phyloP scores from a whole-genome alignment of 2,888 invertebrate genomes.

The Plagodis dolabraria region DNA sequence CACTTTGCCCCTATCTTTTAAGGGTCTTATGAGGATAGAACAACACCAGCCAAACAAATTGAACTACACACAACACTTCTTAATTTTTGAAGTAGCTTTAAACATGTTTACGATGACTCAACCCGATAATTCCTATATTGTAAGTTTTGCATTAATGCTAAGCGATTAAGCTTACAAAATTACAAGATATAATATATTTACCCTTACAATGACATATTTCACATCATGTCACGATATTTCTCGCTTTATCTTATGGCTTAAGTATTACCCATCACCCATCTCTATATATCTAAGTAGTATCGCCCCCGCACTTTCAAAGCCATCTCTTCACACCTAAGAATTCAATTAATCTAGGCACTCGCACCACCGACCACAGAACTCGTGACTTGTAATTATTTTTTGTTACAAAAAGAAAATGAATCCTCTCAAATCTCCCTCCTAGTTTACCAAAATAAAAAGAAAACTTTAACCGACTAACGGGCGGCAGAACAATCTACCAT shows the following conservation, averaged over 20 bases:
- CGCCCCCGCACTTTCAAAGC: slow-evolving; percentile 50
- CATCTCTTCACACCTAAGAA: slow-evolving; percentile 79
- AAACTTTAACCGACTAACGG: slow-evolving; percentile 59
- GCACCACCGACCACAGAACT: slow-evolving; percentile 63
- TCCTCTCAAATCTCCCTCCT: slow-evolving; percentile 50
- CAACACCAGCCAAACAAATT: no score
- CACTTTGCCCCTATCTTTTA: no score
- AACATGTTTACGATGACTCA: no score
- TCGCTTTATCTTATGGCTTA: slow-evolving; percentile 38
- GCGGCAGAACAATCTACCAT: slow-evolving; percentile 62
- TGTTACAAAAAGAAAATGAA: slow-evolving; percentile 60
- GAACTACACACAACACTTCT: no score
- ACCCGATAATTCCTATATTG: no score
- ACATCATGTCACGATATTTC: background rate
- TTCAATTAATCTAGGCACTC: slow-evolving; percentile 80
- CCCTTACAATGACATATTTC: background rate
- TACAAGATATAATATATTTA: no score
- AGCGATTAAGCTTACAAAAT: no score
- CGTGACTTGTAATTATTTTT: slow-evolving; percentile 81
- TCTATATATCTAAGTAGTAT: slow-evolving; percentile 49
- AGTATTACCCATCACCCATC: slow-evolving; percentile 11
- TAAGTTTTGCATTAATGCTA: no score
- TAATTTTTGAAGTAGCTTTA: no score
- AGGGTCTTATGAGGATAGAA: no score
- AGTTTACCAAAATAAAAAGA: slow-evolving; percentile 57